Percentiles rank a stretch among this genome's conserved stretches.
Conservation (phyloP, 2,797 vertebrate species). For the Tenualosa ilisha region DNA sequence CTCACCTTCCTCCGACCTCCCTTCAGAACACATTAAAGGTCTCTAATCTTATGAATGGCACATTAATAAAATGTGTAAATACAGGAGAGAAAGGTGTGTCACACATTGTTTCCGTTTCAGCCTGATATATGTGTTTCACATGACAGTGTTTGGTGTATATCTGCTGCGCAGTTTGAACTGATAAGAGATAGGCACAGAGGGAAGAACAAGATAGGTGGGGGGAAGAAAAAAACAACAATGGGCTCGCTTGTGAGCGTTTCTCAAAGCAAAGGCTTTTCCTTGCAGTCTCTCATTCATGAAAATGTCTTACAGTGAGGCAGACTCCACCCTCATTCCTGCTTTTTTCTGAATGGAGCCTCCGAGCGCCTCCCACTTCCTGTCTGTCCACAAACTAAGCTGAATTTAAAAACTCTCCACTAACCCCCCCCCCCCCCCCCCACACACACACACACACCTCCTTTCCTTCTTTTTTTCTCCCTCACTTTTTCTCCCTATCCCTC, state of each 20-base stretch:
- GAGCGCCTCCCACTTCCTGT: slow-evolving; percentile 79
- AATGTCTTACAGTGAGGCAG: slow-evolving; percentile 46
- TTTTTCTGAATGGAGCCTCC: slow-evolving; percentile 71
- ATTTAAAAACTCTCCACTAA: slow-evolving; percentile 66
- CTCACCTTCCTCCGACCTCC: background rate
- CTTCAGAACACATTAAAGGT: background rate
- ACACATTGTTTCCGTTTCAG: background rate
- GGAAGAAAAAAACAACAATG: background rate
- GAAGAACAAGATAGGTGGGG: background rate
- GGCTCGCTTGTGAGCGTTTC: slow-evolving; percentile 3
- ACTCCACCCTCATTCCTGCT: slow-evolving; percentile 53
- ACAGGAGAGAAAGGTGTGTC: background rate
- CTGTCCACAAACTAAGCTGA: slow-evolving; percentile 72
- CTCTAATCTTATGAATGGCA: background rate
- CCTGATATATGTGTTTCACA: background rate
- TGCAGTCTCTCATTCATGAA: slow-evolving; percentile 52
- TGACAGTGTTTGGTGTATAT: background rate
- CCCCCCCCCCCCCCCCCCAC: background rate
- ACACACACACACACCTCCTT: too few species aligned
- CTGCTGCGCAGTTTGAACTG: background rate
- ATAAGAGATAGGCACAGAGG: background rate
- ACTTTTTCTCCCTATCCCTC: background rate
- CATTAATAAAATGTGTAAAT: background rate
- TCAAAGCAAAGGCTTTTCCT: slow-evolving; percentile 4
- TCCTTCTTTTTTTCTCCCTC: slow-evolving; percentile 2